Percentiles rank a stretch among this genome's conserved stretches.
phyloP scores from a whole-genome alignment of 2,797 vertebrate genomes.

The Aselliscus stoliczkanus region DNA sequence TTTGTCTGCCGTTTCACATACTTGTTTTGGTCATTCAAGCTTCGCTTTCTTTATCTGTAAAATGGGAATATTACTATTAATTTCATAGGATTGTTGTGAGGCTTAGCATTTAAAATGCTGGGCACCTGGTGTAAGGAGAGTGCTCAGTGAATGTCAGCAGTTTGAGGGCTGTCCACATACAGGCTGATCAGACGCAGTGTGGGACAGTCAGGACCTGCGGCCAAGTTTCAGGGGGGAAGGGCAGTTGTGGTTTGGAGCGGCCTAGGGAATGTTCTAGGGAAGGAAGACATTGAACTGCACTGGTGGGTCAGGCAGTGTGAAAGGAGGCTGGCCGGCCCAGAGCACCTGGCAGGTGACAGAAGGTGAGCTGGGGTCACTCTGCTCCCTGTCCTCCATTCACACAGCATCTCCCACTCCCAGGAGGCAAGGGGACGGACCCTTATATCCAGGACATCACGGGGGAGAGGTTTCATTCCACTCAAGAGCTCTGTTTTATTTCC shows the following conservation, averaged over 20 bases:
- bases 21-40: neutral
- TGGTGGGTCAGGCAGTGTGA: neutral
- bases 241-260: neutral
- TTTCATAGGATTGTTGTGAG: neutral
- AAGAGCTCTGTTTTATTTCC: neutral
- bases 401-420: neutral
- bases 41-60: neutral
- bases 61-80: neutral
- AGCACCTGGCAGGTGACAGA: rapidly evolving
- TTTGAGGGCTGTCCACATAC: neutral
- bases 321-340: neutral
- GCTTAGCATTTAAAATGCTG: neutral
- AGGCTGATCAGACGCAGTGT: neutral
- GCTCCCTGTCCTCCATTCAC: neutral
- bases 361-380: neutral
- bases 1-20: neutral
- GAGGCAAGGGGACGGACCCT: neutral
- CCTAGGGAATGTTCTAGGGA: neutral
- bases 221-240: neutral
- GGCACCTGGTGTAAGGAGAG: neutral
- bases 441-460: neutral
- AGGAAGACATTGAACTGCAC: neutral
- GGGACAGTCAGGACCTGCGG: neutral
- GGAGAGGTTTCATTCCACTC: neutral
- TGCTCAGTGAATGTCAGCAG: neutral